These are phyloP conservation scores for Geopemphigus sp. DNA, from an alignment of 1,140 invertebrate genomes.

Conservation along the genomic window DNA sequence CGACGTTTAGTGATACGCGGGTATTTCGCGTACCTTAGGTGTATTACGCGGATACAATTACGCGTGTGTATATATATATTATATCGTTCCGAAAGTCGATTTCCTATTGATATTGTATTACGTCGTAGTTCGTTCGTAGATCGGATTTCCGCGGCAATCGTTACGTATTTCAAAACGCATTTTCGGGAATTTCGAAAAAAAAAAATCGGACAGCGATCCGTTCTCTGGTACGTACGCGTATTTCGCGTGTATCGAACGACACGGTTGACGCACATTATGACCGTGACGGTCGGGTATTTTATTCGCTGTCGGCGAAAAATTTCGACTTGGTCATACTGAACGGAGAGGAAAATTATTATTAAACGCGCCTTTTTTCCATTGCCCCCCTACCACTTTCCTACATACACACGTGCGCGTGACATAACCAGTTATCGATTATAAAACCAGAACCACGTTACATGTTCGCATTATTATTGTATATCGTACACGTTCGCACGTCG, in stretches of 20 bases:
- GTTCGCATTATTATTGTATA: not conserved
- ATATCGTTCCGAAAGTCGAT: not conserved
- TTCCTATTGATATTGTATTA: too few relatives aligned
- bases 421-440: slow-evolving; percentile 44
- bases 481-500: not conserved
- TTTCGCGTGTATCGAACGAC: slow-evolving; percentile 4
- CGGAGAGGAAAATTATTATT: slow-evolving; percentile 37
- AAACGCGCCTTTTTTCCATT: not conserved
- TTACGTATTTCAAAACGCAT: not conserved
- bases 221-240: not conserved
- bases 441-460: slow-evolving; percentile 38
- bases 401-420: not conserved
- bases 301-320: not conserved
- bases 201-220: slow-evolving; percentile 1
- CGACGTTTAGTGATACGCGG: too few relatives aligned
- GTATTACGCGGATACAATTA: too few relatives aligned
- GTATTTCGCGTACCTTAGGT: too few relatives aligned
- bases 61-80: too few relatives aligned
- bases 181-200: too few relatives aligned
- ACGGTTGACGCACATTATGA: slow-evolving; percentile 11
- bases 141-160: not conserved
- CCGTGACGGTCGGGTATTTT: not conserved
- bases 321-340: slow-evolving; percentile 9
- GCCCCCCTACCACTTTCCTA: not conserved
- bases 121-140: not conserved